Evolutionary conservation across 2,797 vertebrate genomes (phyloP), one percentile per base, ranked within the genome.

Genomic region (Pagetopsis macropterus): DNA sequence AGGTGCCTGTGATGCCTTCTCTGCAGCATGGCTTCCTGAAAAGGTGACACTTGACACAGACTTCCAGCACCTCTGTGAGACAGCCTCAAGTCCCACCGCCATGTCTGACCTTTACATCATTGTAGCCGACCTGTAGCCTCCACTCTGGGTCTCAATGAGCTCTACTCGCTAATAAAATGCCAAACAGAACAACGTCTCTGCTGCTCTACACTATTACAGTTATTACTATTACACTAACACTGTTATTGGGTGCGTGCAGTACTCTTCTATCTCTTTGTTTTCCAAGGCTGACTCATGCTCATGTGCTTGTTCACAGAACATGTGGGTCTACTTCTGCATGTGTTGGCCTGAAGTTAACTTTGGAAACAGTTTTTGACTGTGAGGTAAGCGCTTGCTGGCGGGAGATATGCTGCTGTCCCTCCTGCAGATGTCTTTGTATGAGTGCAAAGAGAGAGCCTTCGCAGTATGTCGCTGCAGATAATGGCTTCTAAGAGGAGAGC

Each of bases 71-170:
- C 51, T 71, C 70, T 33, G 67, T 70, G 77, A 84, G 75, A 81
- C 81, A 75, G 85, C 59, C 65, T 61, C 61, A 11, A 70, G 69
- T 87, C 69, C 64, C 76, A 33, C 71, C 31, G 5, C 70, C 78
- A 51, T 2, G 33, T 50, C 83, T 88, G 87, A 91, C 87, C 85
- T 89, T 88, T 81, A 66, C 76, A 69, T 89, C 82, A 85, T 85
- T 75, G 85, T 54, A 76, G 45, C 49, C 31, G 17, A 50, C 67
- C 65, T 64, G 52, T 43, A 81, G 69, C 71, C 69, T 55, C 46
- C 69, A 21, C 68, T 70, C 33, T 2, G 46, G n/a, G 48, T 48
- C 68, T 55, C 62, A 4, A 15, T 37, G 33, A 78, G 67, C 63
- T 33, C 48, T 0, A 1, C 55, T 16, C 9, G 9, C 48, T 62